Evolutionary conservation across 2,113 vertebrate species (phyloP), one percentile per base, ranked within the genome.

Genomic region (Embiotoca jacksoni): DNA sequence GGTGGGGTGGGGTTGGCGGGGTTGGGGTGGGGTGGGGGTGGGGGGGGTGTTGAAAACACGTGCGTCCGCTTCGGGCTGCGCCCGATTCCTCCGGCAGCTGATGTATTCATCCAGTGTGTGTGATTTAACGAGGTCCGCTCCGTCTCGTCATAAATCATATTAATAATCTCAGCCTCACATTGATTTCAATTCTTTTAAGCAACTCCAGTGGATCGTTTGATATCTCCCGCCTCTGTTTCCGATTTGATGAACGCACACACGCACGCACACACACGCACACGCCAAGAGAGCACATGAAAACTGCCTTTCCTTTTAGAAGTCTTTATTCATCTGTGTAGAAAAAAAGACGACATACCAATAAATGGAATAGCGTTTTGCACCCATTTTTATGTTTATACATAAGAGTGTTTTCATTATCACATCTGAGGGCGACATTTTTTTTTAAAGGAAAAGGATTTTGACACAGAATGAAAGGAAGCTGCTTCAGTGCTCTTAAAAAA

Each of bases 301-400:
- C 68, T 9, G 37, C 44, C 56, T 88, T 87, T 88, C 63, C 37
- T 88, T 89, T 89, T 58, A 88, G 60, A 86, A 91, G 86, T 87
- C 88, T 91, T 91, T 92, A 92, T 94, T 94, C 80, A 89, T 92
- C 89, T 74, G 78, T 66, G 87, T 93, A 93, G 91, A 92, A 94
- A 94, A 91, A 90, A 89, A 91, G 89, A 91, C 58, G 49, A 91
- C 87, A 87, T 87, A 88, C 81, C 72, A 83, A 83, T 89, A 85
- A 91, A 88, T 81, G 86, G 80, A 91, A 86, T 67, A 86, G 75
- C 70, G 36, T 84, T 91, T 83, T 86, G 64, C 84, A 82, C 89
- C 89, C 88, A 87, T 86, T 84, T 92, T 91, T 88, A 82, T 87
- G 79, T 88, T 89, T 90, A 81, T 88, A 94, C 92, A 92, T 80